phyloP scores from a whole-genome alignment of 2,888 invertebrate species.

The Notocelia uddmanniana region DNA sequence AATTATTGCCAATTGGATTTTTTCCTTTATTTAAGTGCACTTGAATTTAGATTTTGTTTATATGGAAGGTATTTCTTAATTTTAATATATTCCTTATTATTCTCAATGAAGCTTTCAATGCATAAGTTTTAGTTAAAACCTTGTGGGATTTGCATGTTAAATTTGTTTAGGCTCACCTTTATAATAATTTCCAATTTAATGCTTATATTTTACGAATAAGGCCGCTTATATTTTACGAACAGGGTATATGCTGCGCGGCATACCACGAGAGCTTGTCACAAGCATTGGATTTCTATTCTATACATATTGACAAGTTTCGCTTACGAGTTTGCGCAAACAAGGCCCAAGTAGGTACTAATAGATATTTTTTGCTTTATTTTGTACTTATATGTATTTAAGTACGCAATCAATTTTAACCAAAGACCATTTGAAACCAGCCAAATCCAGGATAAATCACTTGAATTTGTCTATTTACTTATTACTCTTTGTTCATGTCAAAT shows the following conservation, averaged over 20 bases:
- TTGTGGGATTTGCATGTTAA: background rate
- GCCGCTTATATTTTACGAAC: background rate
- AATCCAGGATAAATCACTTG: background rate
- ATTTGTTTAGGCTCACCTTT: background rate
- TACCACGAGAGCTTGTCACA: no score
- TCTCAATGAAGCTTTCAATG: background rate
- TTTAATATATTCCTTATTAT: background rate
- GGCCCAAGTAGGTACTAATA: no score
- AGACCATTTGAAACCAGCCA: background rate
- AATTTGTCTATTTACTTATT: no score
- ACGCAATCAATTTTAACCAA: background rate
- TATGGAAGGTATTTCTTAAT: background rate
- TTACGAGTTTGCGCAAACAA: no score
- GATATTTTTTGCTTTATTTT: no score
- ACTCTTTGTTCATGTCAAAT: background rate
- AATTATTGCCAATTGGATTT: slow-evolving; percentile 25
- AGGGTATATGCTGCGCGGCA: no score
- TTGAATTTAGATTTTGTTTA: slow-evolving; percentile 38
- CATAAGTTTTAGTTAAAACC: background rate
- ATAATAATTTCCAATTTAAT: background rate
- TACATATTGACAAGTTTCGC: no score
- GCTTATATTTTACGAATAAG: background rate
- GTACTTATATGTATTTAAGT: background rate
- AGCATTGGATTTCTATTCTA: no score
- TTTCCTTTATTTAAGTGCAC: slow-evolving; percentile 34